Evolutionary conservation across 2,888 invertebrate species (phyloP).

Genomic region (Melieria crassipennis): DNA sequence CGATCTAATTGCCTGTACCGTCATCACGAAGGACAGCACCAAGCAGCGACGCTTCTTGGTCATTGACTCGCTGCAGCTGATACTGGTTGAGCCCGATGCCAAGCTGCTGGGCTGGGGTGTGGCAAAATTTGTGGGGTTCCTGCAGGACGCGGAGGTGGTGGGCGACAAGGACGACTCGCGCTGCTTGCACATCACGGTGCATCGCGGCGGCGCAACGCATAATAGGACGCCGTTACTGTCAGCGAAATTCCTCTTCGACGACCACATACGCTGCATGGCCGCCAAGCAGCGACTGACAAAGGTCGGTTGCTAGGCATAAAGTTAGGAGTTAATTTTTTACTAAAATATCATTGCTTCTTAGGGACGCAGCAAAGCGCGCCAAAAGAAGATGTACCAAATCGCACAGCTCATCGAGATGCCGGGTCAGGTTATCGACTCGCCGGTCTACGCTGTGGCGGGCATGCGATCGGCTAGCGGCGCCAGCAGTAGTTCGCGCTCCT

Average conservation of each 20-base stretch:
- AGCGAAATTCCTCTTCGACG: constrained; percentile 96
- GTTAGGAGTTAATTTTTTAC: not conserved
- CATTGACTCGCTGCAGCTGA: constrained; percentile 93
- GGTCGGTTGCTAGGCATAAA: constrained; percentile 67
- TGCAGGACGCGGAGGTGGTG: constrained; percentile 94
- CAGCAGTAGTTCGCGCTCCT: constrained; percentile 53
- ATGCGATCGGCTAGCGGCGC: constrained; percentile 42
- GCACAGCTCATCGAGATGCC: constrained; percentile 90
- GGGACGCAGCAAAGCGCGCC: constrained; percentile 92
- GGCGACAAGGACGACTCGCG: constrained; percentile 97
- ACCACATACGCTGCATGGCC: constrained; percentile 99
- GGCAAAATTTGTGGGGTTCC: constrained; percentile 93
- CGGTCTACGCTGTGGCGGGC: constrained; percentile 60
- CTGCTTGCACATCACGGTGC: constrained; percentile 92
- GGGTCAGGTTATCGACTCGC: constrained; percentile 58
- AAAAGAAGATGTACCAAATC: constrained; percentile 96
- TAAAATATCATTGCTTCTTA: constrained; percentile 53
- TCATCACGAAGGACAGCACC: constrained; percentile 87
- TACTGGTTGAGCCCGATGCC: constrained; percentile 96
- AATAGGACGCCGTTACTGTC: constrained; percentile 83
- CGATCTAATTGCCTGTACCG: constrained; percentile 95
- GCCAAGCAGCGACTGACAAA: constrained; percentile 89
- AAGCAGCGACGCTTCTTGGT: constrained; percentile 95
- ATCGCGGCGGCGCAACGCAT: constrained; percentile 76
- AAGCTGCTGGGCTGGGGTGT: constrained; percentile 97